These are phyloP conservation scores for Bursaphelenchus okinawaensis DNA, from an alignment of 2,888 invertebrate genomes.

Conservation along the genomic window DNA sequence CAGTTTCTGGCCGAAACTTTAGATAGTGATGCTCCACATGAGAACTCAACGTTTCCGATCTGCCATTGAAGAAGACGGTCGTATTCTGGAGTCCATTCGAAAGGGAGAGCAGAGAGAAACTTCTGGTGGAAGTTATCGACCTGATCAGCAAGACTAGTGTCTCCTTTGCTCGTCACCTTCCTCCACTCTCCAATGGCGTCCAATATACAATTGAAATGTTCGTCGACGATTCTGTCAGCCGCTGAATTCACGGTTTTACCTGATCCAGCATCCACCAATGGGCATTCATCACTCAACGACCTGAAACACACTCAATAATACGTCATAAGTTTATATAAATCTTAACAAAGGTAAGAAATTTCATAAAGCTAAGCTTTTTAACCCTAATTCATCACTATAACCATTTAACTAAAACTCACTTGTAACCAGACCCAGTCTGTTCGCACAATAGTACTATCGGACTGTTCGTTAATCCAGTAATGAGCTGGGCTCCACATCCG, in stretches of 20 bases:
- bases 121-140: conserved; percentile 57
- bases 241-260: conserved; percentile 50
- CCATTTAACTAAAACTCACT: conserved; percentile 8
- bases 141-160: conserved; percentile 35
- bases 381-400: not conserved
- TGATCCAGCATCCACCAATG: conserved; percentile 53
- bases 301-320: too few species aligned
- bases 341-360: too few species aligned
- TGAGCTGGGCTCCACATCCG: conserved; percentile 60
- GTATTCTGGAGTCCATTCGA: conserved; percentile 55
- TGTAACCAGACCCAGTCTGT: conserved; percentile 47
- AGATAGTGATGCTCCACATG: conserved; percentile 59
- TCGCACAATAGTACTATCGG: conserved; percentile 61
- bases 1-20: conserved; percentile 60
- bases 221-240: conserved; percentile 38
- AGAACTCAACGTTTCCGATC: conserved; percentile 61
- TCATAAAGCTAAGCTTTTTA: not conserved
- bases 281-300: conserved; percentile 57
- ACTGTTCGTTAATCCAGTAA: conserved; percentile 62
- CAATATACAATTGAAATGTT: conserved; percentile 44
- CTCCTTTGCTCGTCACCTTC: conserved; percentile 20
- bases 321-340: too few species aligned
- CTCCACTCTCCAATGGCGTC: conserved; percentile 45
- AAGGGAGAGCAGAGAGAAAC: conserved; percentile 46
- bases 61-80: conserved; percentile 60